Percentiles rank a stretch among this genome's conserved stretches.
Evolutionary conservation across 2,797 vertebrate species (phyloP).

Genomic region (Chrysolophus pictus): DNA sequence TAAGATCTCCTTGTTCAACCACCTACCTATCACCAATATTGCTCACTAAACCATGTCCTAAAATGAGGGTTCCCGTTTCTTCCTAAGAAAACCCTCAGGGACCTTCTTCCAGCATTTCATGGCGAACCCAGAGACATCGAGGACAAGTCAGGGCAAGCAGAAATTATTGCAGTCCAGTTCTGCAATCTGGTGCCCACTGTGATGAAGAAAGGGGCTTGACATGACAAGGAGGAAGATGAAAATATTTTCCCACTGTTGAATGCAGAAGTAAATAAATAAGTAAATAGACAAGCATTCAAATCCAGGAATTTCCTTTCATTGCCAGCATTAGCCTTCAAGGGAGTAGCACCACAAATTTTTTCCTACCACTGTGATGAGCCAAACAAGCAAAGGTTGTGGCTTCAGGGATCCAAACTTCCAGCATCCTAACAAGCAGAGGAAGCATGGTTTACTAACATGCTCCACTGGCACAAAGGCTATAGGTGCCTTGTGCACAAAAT

Average conservation of each 20-base stretch:
- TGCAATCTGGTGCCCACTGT: neutral
- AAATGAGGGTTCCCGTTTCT: neutral
- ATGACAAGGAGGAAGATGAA: slow-evolving; percentile 43
- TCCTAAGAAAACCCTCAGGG: neutral
- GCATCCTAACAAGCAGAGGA: neutral
- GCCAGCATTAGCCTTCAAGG: slow-evolving; percentile 47
- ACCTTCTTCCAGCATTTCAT: neutral
- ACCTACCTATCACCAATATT: no score
- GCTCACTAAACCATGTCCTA: no score
- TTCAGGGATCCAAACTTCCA: neutral
- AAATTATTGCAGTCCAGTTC: slow-evolving; percentile 9
- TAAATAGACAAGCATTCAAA: slow-evolving; percentile 48
- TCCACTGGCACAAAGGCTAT: neutral
- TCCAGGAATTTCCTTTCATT: slow-evolving; percentile 50
- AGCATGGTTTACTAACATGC: neutral
- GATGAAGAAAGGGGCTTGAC: slow-evolving; percentile 60
- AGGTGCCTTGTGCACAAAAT: neutral
- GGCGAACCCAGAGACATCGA: neutral
- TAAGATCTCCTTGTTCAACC: no score
- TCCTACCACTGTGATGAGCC: slow-evolving; percentile 18
- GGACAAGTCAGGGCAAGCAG: neutral
- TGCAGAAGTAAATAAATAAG: slow-evolving; percentile 55
- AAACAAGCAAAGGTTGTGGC: slow-evolving; percentile 44
- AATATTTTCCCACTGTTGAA: slow-evolving; percentile 53
- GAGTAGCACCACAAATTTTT: slow-evolving; percentile 34